phyloP scores from a whole-genome alignment of 2,888 invertebrate genomes.

The Papilio gigon region DNA sequence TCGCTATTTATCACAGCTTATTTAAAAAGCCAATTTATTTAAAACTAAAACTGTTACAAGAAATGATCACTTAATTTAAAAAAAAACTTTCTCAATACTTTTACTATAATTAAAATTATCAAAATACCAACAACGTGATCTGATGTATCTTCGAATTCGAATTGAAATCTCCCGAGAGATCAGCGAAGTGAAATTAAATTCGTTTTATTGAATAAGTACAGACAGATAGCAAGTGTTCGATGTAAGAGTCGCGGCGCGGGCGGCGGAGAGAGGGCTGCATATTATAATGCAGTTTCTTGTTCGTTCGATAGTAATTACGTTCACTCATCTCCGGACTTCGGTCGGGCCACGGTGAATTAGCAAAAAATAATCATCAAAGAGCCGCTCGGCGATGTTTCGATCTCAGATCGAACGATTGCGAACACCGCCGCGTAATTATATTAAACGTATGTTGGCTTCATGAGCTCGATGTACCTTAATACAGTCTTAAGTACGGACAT shows the following conservation, averaged over 20 bases:
- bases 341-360: conserved; percentile 55
- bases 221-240: conserved; percentile 33
- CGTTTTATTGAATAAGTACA: conserved; percentile 28
- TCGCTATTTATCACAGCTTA: not conserved
- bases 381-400: conserved; percentile 40
- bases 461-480: conserved; percentile 12
- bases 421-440: conserved; percentile 32
- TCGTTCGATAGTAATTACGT: conserved; percentile 48
- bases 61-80: not conserved
- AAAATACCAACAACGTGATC: not conserved
- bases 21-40: not conserved
- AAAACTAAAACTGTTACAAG: not conserved
- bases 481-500: conserved; percentile 2
- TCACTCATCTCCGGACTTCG: conserved; percentile 53
- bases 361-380: conserved; percentile 55
- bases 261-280: conserved; percentile 36
- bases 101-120: conserved; percentile 4
- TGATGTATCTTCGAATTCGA: conserved; percentile 13
- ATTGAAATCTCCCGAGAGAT: conserved; percentile 5
- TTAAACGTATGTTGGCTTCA: conserved; percentile 34
- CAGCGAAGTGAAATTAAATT: conserved; percentile 31
- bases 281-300: conserved; percentile 44
- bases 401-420: conserved; percentile 39
- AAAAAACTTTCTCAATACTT: not conserved
- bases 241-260: conserved; percentile 38